Evolutionary conservation across 2,797 vertebrate species (phyloP).

Genomic region (Crenuchus spilurus): DNA sequence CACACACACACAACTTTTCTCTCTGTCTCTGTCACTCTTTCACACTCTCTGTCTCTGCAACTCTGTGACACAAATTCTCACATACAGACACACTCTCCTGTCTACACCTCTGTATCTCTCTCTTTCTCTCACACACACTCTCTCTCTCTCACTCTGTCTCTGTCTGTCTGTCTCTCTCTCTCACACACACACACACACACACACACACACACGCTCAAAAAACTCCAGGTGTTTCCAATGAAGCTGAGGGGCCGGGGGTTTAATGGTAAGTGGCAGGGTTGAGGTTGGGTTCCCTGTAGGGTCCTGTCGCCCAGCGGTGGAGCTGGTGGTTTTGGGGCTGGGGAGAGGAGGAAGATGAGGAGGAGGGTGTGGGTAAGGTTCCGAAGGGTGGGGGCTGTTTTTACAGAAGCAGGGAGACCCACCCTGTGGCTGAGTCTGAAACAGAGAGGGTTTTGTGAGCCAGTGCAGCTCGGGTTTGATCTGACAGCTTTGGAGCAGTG

Average conservation of each 20-base stretch:
- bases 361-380: constrained; percentile 47
- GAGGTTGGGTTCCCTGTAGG: constrained; percentile 70
- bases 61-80: neutral
- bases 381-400: constrained; percentile 75
- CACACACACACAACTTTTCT: too few relatives aligned
- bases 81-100: too few relatives aligned
- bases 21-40: neutral
- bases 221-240: constrained; percentile 75
- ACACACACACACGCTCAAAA: constrained; percentile 25
- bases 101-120: too few relatives aligned
- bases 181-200: constrained; percentile 10
- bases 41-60: too few relatives aligned
- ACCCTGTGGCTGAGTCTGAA: constrained; percentile 63
- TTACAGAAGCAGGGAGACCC: constrained; percentile 61
- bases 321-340: constrained; percentile 68
- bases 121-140: too few relatives aligned
- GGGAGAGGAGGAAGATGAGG: constrained; percentile 33
- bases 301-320: constrained; percentile 62
- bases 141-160: neutral
- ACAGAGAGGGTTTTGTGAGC: constrained; percentile 78
- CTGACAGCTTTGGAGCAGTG: constrained; percentile 45
- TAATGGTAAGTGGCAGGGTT: constrained; percentile 76
- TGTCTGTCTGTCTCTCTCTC: constrained; percentile 12
- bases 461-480: constrained; percentile 57
- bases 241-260: constrained; percentile 64